Evolutionary conservation across 1,140 invertebrate genomes (phyloP), one percentile per base, ranked within the genome.

Genomic region (Sinonovacula constricta): DNA sequence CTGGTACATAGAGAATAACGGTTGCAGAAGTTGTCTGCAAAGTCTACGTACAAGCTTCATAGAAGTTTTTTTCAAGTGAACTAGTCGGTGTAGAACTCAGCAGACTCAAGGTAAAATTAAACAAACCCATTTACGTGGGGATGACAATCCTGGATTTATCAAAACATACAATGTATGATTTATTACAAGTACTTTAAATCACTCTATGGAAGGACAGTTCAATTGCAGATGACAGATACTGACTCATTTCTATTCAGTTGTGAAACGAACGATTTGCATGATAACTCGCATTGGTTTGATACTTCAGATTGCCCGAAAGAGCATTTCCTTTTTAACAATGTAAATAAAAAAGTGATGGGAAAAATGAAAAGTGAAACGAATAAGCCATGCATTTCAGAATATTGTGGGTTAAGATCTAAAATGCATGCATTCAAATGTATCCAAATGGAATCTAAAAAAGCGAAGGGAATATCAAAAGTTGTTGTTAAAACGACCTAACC

Each of bases 181-280:
- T 82, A 88, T 67, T 89, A 88, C 49, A 81, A 85, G 57, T 45
- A 69, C 24, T 81, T 87, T 5, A 86, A 85, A 51, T 14, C 49
- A 39, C 75, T 86, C 59, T 91, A 87, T 84, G 80, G 80, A 31
- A 62, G 85, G 0, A 86, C 86, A 39, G 75, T 86, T 3, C 76
- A 70, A 28, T 56, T 91, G 0, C 78, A 85, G 31, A 88, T n/a
- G n/a, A n/a, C n/a, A n/a, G n/a, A n/a, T n/a, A n/a, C n/a, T n/a
- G n/a, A n/a, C n/a, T n/a, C n/a, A 5, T 62, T 87, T 91, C 3
- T 85, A 87, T n/a, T 91, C 90, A 75, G 65, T 88, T 59, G 88
- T 92, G 15, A 86, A 71, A 90, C 87, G 12, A 71, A 86, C 22
- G 87, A 92, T 81, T 81, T 92, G 78, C 79, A 72, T 31, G 18